Evolutionary conservation across 2,113 vertebrate genomes (phyloP).

Genomic region (Pluvialis apricaria): DNA sequence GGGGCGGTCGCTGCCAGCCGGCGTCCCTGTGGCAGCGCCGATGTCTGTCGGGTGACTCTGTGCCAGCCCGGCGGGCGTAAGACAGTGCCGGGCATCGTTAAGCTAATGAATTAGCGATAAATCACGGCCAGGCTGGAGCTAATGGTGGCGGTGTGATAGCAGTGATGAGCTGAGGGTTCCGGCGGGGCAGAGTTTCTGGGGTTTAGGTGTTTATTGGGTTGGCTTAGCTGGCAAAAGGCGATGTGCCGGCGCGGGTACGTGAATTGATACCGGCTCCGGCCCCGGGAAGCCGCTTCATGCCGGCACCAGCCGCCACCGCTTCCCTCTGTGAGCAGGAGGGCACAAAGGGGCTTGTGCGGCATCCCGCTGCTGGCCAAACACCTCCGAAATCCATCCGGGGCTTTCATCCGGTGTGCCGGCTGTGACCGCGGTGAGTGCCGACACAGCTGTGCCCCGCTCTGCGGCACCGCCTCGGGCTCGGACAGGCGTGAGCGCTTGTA

Average conservation of each 20-base stretch:
- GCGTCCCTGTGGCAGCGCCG: accelerated
- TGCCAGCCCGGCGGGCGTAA: background rate
- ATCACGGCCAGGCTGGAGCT: background rate
- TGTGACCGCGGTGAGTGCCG: accelerated
- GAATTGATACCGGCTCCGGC: too few relatives aligned
- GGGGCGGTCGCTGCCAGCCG: background rate
- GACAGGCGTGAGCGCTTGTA: accelerated
- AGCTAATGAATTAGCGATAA: background rate
- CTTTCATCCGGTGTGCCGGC: accelerated
- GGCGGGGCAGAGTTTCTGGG: background rate
- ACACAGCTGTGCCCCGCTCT: too few relatives aligned
- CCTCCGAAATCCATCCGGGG: accelerated
- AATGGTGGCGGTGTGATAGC: background rate
- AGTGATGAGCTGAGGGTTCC: background rate
- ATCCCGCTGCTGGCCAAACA: too few relatives aligned
- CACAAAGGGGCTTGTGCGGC: background rate
- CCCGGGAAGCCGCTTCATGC: accelerated
- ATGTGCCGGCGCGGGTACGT: accelerated
- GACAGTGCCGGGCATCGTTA: background rate
- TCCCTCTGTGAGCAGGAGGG: too few relatives aligned
- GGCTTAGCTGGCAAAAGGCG: too few relatives aligned
- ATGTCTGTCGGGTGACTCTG: background rate
- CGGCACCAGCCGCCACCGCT: accelerated
- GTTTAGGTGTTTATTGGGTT: background rate
- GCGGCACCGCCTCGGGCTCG: background rate